A percentile compares a stretch with the other conserved stretches of the same genome.
phyloP scores from a whole-genome alignment of 1,140 invertebrate genomes.

The Cotesia glomerata region DNA sequence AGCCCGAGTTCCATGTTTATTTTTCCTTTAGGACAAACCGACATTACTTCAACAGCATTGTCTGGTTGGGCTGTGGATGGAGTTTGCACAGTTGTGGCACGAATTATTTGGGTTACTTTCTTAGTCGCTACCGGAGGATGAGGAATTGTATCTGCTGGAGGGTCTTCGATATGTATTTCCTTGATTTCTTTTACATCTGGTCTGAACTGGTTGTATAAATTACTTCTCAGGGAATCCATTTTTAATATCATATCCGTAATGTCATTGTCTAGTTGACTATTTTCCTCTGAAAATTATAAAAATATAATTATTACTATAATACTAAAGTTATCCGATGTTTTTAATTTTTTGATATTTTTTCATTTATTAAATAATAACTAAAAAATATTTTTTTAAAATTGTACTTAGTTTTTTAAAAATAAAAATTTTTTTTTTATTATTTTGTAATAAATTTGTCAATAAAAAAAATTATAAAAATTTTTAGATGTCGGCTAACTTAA shows the following conservation, averaged over 20 bases:
- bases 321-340: no score
- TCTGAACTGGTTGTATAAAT: constrained; percentile 52
- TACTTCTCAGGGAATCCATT: constrained; percentile 50
- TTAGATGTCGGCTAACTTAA: no score
- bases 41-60: constrained; percentile 61
- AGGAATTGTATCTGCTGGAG: neutral
- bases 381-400: no score
- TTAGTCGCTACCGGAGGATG: constrained; percentile 52
- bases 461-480: no score
- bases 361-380: no score
- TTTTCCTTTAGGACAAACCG: constrained; percentile 45
- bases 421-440: no score
- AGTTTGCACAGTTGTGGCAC: constrained; percentile 15
- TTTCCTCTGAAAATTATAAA: constrained; percentile 36
- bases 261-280: constrained; percentile 43
- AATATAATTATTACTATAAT: no score
- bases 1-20: constrained; percentile 40
- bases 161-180: constrained; percentile 51
- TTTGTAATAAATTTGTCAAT: no score
- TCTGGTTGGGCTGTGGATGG: constrained; percentile 50
- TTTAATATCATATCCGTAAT: constrained; percentile 46
- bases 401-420: no score
- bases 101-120: constrained; percentile 53
- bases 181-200: constrained; percentile 50
- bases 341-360: no score